A percentile compares a stretch with the other conserved stretches of the same genome.
Conservation (phyloP, 1,140 invertebrate genomes). For the Lithobius niger region DNA sequence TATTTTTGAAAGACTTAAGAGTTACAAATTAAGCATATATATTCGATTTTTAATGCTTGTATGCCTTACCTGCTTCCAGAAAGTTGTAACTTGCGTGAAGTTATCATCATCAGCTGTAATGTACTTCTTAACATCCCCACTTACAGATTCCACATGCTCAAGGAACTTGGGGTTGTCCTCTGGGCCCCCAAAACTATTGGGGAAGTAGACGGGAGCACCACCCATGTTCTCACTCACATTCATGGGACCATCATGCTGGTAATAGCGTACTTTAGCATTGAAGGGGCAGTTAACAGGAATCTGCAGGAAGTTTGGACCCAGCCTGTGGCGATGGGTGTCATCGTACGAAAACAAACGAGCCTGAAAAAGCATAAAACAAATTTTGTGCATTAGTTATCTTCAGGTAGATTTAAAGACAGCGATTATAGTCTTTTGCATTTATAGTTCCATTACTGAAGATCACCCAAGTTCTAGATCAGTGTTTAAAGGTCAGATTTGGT, state of each 20-base stretch:
- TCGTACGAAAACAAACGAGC: constrained; percentile 86
- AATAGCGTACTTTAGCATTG: constrained; percentile 45
- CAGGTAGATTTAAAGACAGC: too few relatives aligned
- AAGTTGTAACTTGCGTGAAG: constrained; percentile 62
- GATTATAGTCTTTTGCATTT: too few relatives aligned
- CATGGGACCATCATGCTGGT: constrained; percentile 76
- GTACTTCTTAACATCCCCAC: constrained; percentile 47
- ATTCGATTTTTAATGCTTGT: background rate
- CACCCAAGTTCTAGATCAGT: too few relatives aligned
- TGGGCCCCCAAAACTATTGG: constrained; percentile 85
- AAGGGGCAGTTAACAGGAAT: constrained; percentile 92
- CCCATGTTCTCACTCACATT: constrained; percentile 33
- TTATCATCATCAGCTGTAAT: constrained; percentile 80
- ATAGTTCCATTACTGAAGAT: too few relatives aligned
- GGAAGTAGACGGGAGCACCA: constrained; percentile 85
- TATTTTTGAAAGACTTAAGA: background rate
- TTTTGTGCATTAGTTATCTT: too few relatives aligned
- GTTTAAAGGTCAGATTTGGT: too few relatives aligned
- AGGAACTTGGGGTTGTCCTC: constrained; percentile 27
- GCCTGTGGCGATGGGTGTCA: constrained; percentile 85
- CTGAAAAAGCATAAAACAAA: too few relatives aligned
- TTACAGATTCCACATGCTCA: constrained; percentile 26
- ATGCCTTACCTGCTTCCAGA: constrained; percentile 50
- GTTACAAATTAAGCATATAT: background rate
- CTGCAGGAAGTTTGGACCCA: constrained; percentile 85